Conservation (phyloP, 2,888 invertebrate species). For the Vanessa cardui region DNA sequence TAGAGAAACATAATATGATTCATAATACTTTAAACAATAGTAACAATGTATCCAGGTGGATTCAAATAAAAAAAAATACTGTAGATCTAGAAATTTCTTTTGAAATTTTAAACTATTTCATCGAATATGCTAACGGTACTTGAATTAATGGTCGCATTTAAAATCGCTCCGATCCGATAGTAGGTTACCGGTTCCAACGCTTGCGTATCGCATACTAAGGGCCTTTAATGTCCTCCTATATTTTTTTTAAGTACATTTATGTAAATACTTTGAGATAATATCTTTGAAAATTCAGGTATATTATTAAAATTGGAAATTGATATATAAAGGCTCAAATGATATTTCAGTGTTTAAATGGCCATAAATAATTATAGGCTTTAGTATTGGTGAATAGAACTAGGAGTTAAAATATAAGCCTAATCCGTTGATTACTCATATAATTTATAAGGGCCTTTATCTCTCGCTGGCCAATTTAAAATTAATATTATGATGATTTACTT, state of each 20-base stretch:
- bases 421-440: background rate
- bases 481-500: background rate
- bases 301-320: background rate
- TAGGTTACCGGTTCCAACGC: slow-evolving; percentile 2
- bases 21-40: background rate
- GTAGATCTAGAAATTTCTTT: background rate
- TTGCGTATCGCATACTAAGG: slow-evolving; percentile 27
- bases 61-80: background rate
- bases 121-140: slow-evolving; percentile 27
- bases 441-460: no score
- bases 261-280: background rate
- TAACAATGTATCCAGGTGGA: background rate
- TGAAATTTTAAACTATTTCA: background rate
- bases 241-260: background rate
- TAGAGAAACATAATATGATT: no score
- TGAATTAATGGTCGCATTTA: slow-evolving; percentile 29
- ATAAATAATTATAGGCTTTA: no score
- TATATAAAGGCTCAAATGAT: no score
- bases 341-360: no score
- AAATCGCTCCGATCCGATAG: slow-evolving; percentile 18
- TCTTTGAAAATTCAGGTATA: background rate
- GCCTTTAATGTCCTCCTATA: background rate
- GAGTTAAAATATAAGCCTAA: no score
- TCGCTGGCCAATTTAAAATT: background rate
- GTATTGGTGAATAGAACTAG: no score